Evolutionary conservation across 1,140 invertebrate species (phyloP).

Genomic region (Drosophila pseudoananassae): DNA sequence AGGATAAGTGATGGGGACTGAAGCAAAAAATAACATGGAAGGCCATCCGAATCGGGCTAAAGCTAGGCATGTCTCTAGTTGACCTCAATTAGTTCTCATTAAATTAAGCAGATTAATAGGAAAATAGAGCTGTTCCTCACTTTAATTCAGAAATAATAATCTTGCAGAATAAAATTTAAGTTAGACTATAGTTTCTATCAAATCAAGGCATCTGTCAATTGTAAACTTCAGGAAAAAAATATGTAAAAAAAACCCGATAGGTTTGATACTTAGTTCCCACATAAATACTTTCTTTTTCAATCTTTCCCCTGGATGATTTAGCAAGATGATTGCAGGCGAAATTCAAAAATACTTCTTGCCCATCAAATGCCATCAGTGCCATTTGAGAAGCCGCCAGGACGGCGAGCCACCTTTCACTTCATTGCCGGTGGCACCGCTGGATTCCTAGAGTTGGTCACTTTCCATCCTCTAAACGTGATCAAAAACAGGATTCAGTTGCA

Average conservation of each 20-base stretch:
- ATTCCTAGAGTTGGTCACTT: conserved; percentile 8
- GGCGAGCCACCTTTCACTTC: neutral
- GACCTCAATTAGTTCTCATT: neutral
- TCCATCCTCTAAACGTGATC: conserved; percentile 53
- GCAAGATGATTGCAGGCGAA: conserved; percentile 17
- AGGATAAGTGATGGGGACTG: neutral
- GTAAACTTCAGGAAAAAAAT: too few relatives aligned
- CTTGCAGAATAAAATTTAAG: too few relatives aligned
- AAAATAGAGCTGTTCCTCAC: neutral
- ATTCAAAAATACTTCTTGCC: conserved; percentile 6
- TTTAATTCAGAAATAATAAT: too few relatives aligned
- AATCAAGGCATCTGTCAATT: too few relatives aligned
- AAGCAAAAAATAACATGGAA: conserved; percentile 24
- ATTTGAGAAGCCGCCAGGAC: neutral
- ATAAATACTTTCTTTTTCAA: neutral
- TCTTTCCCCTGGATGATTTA: neutral
- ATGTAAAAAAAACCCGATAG: too few relatives aligned
- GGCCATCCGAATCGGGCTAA: neutral
- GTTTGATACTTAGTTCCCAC: too few relatives aligned
- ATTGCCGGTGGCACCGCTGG: conserved; percentile 18
- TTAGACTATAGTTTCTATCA: too few relatives aligned
- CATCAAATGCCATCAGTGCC: neutral
- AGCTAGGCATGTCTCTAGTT: neutral
- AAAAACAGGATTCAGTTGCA: conserved; percentile 55
- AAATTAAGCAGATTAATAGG: neutral